Conservation (phyloP, 1,140 invertebrate genomes). For the Drosophila takahashii region DNA sequence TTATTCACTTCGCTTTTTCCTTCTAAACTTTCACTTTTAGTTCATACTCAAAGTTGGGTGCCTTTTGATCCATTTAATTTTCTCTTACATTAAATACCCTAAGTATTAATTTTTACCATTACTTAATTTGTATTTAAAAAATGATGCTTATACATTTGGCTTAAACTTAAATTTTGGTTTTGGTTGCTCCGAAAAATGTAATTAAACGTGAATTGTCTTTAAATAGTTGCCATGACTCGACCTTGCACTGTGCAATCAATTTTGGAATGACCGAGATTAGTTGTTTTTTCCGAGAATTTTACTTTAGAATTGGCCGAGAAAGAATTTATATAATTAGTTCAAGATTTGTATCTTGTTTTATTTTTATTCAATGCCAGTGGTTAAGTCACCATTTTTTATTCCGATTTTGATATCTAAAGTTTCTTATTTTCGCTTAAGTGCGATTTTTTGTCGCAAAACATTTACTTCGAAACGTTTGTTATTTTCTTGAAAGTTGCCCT, state of each 20-base stretch:
- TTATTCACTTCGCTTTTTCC: constrained; percentile 24
- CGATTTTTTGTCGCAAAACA: constrained; percentile 45
- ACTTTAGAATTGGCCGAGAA: constrained; percentile 62
- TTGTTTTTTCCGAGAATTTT: constrained; percentile 41
- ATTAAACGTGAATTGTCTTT: constrained; percentile 58
- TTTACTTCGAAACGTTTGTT: constrained; percentile 26
- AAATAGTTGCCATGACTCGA: constrained; percentile 61
- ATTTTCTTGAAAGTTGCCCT: constrained; percentile 13
- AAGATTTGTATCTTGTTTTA: constrained; percentile 8
- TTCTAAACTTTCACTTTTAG: constrained; percentile 30
- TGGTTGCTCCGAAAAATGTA: constrained; percentile 74
- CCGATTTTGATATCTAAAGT: constrained; percentile 54
- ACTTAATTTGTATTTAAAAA: constrained; percentile 63
- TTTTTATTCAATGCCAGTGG: constrained; percentile 30
- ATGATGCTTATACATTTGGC: constrained; percentile 81
- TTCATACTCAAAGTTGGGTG: constrained; percentile 43
- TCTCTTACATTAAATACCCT: constrained; percentile 73
- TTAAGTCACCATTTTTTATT: constrained; percentile 45
- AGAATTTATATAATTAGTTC: constrained; percentile 6
- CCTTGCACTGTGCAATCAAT: constrained; percentile 34
- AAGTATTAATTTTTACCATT: constrained; percentile 61
- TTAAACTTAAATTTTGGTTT: constrained; percentile 67
- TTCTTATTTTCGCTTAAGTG: constrained; percentile 13
- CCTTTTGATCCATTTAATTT: constrained; percentile 47
- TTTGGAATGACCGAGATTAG: constrained; percentile 62